Evolutionary conservation across 53 echinoderm and acorn worm species (phyloP).

Genomic region (Mesocentrotus franciscanus): DNA sequence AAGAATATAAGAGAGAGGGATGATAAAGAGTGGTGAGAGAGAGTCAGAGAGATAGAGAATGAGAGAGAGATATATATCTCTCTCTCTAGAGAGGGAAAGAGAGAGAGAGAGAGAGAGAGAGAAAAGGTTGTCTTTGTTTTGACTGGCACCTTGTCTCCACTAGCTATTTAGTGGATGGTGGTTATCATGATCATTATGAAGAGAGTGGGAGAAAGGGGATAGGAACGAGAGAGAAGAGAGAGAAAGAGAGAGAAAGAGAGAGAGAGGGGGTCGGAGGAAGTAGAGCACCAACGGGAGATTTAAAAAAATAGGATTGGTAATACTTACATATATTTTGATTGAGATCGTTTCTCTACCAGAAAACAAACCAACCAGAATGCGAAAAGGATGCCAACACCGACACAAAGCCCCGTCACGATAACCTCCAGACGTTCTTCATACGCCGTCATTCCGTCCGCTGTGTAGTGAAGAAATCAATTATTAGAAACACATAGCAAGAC

Average conservation of each 20-base stretch:
- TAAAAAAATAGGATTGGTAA: not conserved
- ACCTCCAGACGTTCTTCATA: conserved; percentile 81
- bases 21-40: too few relatives aligned
- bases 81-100: too few relatives aligned
- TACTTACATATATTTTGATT: conserved; percentile 82
- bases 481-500: not conserved
- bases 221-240: too few relatives aligned
- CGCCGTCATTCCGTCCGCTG: conserved; percentile 31
- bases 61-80: too few relatives aligned
- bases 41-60: too few relatives aligned
- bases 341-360: conserved; percentile 89
- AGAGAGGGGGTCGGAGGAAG: too few relatives aligned
- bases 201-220: too few relatives aligned
- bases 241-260: not conserved
- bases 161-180: too few relatives aligned
- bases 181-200: not conserved
- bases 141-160: too few relatives aligned
- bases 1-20: too few relatives aligned
- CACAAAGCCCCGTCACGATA: conserved; percentile 86
- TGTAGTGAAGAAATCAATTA: not conserved
- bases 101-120: too few relatives aligned
- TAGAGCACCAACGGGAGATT: not conserved
- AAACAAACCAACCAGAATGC: conserved; percentile 90
- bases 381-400: conserved; percentile 82
- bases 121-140: too few relatives aligned